phyloP scores from a whole-genome alignment of 1,140 invertebrate species.

The Drosophila saltans region DNA sequence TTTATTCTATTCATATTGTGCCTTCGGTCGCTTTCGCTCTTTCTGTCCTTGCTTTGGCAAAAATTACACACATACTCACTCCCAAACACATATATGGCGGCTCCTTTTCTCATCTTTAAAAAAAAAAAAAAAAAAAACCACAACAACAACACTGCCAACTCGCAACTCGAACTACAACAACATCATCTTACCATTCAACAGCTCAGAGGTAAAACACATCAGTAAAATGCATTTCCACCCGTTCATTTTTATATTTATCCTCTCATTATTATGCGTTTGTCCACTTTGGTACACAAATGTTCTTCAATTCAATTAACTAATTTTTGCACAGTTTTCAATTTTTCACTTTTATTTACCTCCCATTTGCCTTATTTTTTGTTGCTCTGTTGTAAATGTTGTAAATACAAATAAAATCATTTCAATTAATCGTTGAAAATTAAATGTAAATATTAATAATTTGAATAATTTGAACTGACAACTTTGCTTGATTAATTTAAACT shows the following conservation, averaged over 20 bases:
- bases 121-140: constrained; percentile 25
- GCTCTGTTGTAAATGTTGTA: neutral
- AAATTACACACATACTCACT: constrained; percentile 38
- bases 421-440: constrained; percentile 26
- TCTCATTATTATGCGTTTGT: constrained; percentile 32
- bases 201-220: constrained; percentile 82
- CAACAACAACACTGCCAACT: constrained; percentile 52
- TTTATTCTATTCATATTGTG: constrained; percentile 53
- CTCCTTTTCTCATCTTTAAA: constrained; percentile 31
- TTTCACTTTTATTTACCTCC: neutral
- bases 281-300: constrained; percentile 5
- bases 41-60: constrained; percentile 41
- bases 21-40: constrained; percentile 28
- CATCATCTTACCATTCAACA: constrained; percentile 50
- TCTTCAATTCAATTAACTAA: constrained; percentile 17
- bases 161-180: constrained; percentile 47
- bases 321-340: constrained; percentile 38
- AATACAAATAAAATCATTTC: constrained; percentile 35
- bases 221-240: constrained; percentile 67
- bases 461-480: constrained; percentile 12
- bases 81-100: constrained; percentile 33
- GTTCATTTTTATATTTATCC: constrained; percentile 49
- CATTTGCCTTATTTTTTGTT: neutral
- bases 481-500: constrained; percentile 42
- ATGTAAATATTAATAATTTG: constrained; percentile 44